Evolutionary conservation across 2,113 vertebrate species (phyloP).

Genomic region (Diglossa brunneiventris): DNA sequence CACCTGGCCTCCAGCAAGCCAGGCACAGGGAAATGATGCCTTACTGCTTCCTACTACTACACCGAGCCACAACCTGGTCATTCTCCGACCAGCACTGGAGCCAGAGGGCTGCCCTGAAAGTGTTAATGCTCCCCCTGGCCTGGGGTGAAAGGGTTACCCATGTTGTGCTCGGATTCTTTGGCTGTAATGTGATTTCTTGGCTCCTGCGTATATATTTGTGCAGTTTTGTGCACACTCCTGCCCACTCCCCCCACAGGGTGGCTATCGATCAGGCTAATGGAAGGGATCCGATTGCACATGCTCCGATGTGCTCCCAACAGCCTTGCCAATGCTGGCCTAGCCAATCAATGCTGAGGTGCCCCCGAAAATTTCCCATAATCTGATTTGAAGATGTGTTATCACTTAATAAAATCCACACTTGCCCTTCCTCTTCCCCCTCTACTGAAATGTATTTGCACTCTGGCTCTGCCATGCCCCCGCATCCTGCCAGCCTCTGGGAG

Average conservation of each 20-base stretch:
- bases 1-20: neutral
- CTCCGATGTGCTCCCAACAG: slow-evolving; percentile 85
- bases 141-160: slow-evolving; percentile 92
- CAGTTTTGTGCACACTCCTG: slow-evolving; percentile 89
- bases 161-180: slow-evolving; percentile 87
- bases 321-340: slow-evolving; percentile 82
- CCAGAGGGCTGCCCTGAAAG: neutral
- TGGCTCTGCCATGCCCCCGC: neutral
- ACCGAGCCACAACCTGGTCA: neutral
- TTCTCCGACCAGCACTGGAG: accelerated
- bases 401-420: slow-evolving; percentile 71
- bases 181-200: slow-evolving; percentile 93
- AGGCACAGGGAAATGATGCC: neutral
- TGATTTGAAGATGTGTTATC: slow-evolving; percentile 69
- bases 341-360: slow-evolving; percentile 88
- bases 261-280: slow-evolving; percentile 95
- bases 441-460: slow-evolving; percentile 39
- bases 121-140: slow-evolving; percentile 60
- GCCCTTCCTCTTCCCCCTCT: slow-evolving; percentile 57
- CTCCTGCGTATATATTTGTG: slow-evolving; percentile 89
- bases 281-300: slow-evolving; percentile 93
- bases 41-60: neutral
- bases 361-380: slow-evolving; percentile 86
- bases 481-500: neutral
- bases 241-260: slow-evolving; percentile 62